phyloP scores from a whole-genome alignment of 2,113 vertebrate genomes.

The Tichodroma muraria region DNA sequence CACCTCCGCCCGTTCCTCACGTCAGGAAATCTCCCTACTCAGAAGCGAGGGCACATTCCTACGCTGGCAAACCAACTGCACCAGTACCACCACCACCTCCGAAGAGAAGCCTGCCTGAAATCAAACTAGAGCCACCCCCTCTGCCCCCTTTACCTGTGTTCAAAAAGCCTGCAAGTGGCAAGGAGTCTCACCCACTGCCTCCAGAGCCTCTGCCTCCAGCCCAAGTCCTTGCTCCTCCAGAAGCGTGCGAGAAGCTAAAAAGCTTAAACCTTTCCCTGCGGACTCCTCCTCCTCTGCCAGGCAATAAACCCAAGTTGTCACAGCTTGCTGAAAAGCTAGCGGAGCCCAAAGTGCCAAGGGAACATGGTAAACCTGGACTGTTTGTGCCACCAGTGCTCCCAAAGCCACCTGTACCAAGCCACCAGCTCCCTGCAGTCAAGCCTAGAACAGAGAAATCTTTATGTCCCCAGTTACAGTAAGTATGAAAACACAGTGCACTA shows the following conservation, averaged over 20 bases:
- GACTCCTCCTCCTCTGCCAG: conserved; percentile 57
- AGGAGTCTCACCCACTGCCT: not conserved
- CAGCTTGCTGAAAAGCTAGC: not conserved
- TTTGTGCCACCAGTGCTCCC: conserved; percentile 36
- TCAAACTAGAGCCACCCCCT: not conserved
- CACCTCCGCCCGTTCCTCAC: conserved; percentile 83
- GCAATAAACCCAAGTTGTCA: conserved; percentile 51
- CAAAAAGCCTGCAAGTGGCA: conserved; percentile 26
- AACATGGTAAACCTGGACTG: conserved; percentile 29
- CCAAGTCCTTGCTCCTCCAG: not conserved
- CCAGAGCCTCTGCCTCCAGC: not conserved
- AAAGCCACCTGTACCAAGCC: conserved; percentile 57
- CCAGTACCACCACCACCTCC: conserved; percentile 63
- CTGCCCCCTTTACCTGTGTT: conserved; percentile 5
- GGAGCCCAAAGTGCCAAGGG: conserved; percentile 23
- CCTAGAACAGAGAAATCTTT: conserved; percentile 41
- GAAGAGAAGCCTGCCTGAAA: conserved; percentile 57
- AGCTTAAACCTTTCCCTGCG: conserved; percentile 54
- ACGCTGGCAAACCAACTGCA: conserved; percentile 35
- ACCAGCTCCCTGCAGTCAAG: conserved; percentile 46
- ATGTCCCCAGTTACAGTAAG: conserved; percentile 71
- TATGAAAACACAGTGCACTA: not conserved
- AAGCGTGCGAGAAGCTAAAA: conserved; percentile 64
- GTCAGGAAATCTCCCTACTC: conserved; percentile 39
- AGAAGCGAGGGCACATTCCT: conserved; percentile 40